Base-by-base conservation (phyloP, 2,888 invertebrate species). In the Abscondita cerata region DNA sequence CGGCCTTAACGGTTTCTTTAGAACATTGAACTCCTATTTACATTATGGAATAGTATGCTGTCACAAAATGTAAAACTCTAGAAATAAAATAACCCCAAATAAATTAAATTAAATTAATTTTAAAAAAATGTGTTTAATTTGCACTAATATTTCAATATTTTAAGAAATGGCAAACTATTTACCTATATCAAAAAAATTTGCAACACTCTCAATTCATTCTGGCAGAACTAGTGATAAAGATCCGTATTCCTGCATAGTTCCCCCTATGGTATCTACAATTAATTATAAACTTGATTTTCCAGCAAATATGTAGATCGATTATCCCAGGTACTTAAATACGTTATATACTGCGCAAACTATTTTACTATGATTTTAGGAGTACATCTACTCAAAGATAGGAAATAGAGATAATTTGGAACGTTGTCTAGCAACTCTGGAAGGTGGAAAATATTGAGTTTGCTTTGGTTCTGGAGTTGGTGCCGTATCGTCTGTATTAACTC, bases 141-240 rank as follows among this genome's bases (percentile, higher is more conserved):
- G n/a, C n/a, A n/a, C n/a, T n/a, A n/a, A n/a, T n/a, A n/a, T n/a
- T n/a, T n/a, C n/a, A n/a, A n/a, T n/a, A n/a, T n/a, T 25, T 25
- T 25, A 4, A 25, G 25, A 25, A 25, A 25, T 25, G 25, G 25
- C 2, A 25, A 25, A 25, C n/a, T n/a, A n/a, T 25, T 25, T 25
- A 6, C 82, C 85, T 68, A 85, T 84, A 73, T 85, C 85, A 46
- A 83, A 85, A 68, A 89, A 90, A 54, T 95, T 96, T 79, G 89
- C 95, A 9, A 98, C 98, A 1, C 85, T 86, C 70, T 96, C 98
- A 16, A 93, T 98, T 73, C 98, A 98, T 78, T 89, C 85, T 50
- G 96, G 95, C 1, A 96, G 97, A 79, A 91, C 93, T 66, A 93
- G 98, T 1, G 90, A 91, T 64, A 90, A 96, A 81, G 96, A 96